Conservation (phyloP, 2,888 invertebrate genomes). For the Oscheius myriophilus region DNA sequence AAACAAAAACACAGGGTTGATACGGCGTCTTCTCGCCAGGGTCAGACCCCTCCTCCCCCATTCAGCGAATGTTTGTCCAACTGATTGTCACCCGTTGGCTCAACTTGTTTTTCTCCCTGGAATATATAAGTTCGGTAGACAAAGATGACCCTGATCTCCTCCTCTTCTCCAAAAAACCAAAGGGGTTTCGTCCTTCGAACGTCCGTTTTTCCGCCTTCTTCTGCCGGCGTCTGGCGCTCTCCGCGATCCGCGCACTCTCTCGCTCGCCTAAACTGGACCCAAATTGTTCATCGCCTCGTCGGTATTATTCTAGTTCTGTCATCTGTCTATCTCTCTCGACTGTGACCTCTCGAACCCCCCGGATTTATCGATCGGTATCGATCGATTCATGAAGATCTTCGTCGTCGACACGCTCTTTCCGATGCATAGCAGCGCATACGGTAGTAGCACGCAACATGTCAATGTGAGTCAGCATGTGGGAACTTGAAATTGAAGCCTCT, state of each 20-base stretch:
- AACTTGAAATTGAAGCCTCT: too few relatives aligned
- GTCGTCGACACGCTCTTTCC: slow-evolving; percentile 21
- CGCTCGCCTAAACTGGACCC: slow-evolving; percentile 9
- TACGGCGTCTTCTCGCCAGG: slow-evolving; percentile 5
- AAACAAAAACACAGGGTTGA: slow-evolving; percentile 16
- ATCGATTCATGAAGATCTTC: slow-evolving; percentile 25
- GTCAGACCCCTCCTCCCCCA: slow-evolving; percentile 13
- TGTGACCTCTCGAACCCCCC: background rate
- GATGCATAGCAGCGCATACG: slow-evolving; percentile 9
- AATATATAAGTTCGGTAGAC: too few relatives aligned
- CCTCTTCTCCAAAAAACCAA: slow-evolving; percentile 15
- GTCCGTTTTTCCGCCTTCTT: slow-evolving; percentile 15
- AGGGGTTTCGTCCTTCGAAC: slow-evolving; percentile 3
- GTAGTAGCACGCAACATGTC: background rate
- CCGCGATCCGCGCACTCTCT: background rate
- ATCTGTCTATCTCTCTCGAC: too few relatives aligned
- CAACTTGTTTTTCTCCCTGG: too few relatives aligned
- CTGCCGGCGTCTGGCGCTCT: slow-evolving; percentile 3
- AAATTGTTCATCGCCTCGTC: slow-evolving; percentile 8
- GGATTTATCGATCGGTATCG: slow-evolving; percentile 2
- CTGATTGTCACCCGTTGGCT: too few relatives aligned
- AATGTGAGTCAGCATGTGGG: slow-evolving; percentile 1
- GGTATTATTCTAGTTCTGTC: too few relatives aligned
- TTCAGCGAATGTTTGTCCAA: background rate
- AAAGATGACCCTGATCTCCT: background rate